Evolutionary conservation across 1,140 invertebrate species (phyloP), one percentile per base, ranked within the genome.

Genomic region (Caerostris extrusa): DNA sequence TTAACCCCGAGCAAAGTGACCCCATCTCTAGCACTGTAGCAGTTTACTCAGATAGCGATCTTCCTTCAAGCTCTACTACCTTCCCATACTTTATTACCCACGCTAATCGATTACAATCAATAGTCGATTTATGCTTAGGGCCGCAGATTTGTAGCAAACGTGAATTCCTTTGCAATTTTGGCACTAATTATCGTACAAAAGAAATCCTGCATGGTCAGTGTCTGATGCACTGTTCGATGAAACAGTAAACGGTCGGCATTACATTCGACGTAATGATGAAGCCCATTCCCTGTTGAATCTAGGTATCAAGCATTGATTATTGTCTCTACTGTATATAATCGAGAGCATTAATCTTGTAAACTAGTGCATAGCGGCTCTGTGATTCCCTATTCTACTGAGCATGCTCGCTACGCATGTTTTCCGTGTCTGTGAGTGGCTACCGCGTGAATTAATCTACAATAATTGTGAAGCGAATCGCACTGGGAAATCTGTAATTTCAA

Each of bases 381-480:
- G 55, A 91, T 83, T 91, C 77, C 57, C 71, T 8, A 82, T 60
- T 64, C 71, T 19, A 55, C 67, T 56, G 58, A 56, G 19, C 90
- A 58, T 58, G 71, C n/a, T 77, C 53, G 7, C 71, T 34, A 53
- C 57, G 61, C 82, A 69, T 92, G 82, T 92, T 92, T 92, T 92
- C 91, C 60, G 60, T 77, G 12, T 69, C 58, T 71, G 55, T 8
- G 91, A 69, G 67, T 57, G 83, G 64, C 77, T 87, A 87, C 85
- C 64, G 64, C 83, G 64, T 93, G 85, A 89, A 93, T 93, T 93
- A 88, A 93, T 93, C 92, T 88, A 14, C n/a, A 81, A 89, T 93
- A 81, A 81, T 89, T 93, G 85, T 93, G 83, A 89, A 57, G 64
- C 50, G 55, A 86, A 86, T 93, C 60, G 17, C 86, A 82, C 55